Conservation (phyloP, 2,888 invertebrate species). For the Drosophila prolongata region DNA sequence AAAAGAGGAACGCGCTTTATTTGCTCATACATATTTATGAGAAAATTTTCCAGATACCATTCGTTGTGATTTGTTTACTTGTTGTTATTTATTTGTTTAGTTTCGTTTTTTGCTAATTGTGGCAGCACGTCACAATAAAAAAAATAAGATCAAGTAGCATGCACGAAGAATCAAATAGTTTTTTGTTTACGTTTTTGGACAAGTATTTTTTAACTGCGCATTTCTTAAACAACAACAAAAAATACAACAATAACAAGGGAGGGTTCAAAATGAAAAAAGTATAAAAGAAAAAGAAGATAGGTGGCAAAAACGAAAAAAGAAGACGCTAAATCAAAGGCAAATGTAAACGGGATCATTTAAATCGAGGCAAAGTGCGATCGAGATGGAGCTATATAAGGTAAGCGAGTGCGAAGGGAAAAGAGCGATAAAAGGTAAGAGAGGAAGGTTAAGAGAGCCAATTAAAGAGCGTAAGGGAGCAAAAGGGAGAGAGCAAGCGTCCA, state of each 20-base stretch:
- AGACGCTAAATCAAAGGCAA: slow-evolving; percentile 41
- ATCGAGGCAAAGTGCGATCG: not conserved
- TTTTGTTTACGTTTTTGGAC: not conserved
- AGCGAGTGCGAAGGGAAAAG: not conserved
- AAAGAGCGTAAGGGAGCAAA: not conserved
- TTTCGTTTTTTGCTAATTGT: slow-evolving; percentile 18
- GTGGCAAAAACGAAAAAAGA: slow-evolving; percentile 13
- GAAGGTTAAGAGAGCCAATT: not conserved
- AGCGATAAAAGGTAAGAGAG: not conserved
- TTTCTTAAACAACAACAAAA: slow-evolving; percentile 10
- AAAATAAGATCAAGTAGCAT: not conserved
- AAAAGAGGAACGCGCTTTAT: slow-evolving; percentile 8
- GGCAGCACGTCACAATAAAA: slow-evolving; percentile 14
- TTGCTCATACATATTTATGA: slow-evolving; percentile 41
- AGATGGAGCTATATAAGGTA: not conserved
- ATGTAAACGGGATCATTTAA: slow-evolving; percentile 57
- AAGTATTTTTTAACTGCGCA: slow-evolving; percentile 24
- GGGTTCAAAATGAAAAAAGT: slow-evolving; percentile 5
- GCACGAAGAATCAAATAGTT: not conserved
- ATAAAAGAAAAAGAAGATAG: slow-evolving; percentile 1
- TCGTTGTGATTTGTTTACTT: not conserved
- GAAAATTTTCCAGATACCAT: slow-evolving; percentile 34
- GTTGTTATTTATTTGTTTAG: not conserved
- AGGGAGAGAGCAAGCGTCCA: not conserved
- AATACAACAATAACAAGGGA: slow-evolving; percentile 12